These are phyloP conservation scores for Agriopis aurantiaria DNA, from an alignment of 2,888 invertebrate genomes.

Conservation along the genomic window DNA sequence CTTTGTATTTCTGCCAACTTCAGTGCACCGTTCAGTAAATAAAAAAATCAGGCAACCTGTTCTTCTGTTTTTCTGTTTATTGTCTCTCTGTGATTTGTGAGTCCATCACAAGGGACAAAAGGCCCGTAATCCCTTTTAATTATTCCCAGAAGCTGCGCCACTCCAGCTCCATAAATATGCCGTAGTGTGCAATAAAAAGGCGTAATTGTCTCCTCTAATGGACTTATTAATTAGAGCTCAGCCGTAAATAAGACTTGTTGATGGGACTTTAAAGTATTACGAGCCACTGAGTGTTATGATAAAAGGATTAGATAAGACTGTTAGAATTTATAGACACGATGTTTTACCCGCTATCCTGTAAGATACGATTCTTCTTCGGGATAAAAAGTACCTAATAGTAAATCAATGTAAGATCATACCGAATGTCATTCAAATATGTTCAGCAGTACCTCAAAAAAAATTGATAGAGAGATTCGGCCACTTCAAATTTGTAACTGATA, in stretches of 20 bases:
- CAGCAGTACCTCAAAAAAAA: too few species aligned
- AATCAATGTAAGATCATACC: too few species aligned
- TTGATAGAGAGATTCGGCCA: too few species aligned
- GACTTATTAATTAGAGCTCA: slow-evolving; percentile 34
- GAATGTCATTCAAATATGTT: too few species aligned
- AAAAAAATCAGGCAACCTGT: background rate
- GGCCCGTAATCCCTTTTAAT: slow-evolving; percentile 42
- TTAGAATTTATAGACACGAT: too few species aligned
- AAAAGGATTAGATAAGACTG: background rate
- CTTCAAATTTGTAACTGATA: too few species aligned
- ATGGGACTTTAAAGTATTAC: slow-evolving; percentile 22
- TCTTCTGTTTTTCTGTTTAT: background rate
- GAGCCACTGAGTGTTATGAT: background rate
- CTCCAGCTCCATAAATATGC: slow-evolving; percentile 35
- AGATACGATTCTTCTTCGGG: too few species aligned
- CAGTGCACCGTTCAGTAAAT: background rate
- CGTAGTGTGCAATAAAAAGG: slow-evolving; percentile 35
- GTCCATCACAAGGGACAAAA: slow-evolving; percentile 32
- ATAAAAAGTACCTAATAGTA: too few species aligned
- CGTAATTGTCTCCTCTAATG: slow-evolving; percentile 36
- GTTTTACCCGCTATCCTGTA: too few species aligned
- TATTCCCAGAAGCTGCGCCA: slow-evolving; percentile 31
- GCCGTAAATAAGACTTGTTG: slow-evolving; percentile 33
- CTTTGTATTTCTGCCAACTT: background rate
- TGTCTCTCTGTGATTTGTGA: background rate